Evolutionary conservation across 2,113 vertebrate species (phyloP), one percentile per base, ranked within the genome.

Genomic region (Channa argus): DNA sequence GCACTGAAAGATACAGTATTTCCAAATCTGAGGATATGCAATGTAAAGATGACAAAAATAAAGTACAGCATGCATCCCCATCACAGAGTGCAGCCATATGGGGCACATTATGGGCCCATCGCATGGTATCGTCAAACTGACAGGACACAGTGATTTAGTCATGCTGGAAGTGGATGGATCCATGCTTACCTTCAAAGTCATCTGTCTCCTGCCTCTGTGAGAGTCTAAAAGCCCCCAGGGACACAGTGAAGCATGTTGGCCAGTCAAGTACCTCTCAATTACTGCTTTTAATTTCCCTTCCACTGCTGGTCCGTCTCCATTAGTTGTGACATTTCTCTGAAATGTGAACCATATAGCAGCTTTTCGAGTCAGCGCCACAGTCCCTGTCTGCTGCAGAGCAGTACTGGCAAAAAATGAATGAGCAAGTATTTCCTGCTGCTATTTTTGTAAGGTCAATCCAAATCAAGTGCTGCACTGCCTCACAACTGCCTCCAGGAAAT

Each of bases 61-160:
- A 81, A 63, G 70, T 74, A 67, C 60, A 59, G 44, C 46, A 8
- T 63, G 64, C 51, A 60, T 83, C 63, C 67, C 63, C 13, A 68
- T 13, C 71, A 80, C 63, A 76, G 66, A 70, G 52, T 80, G 71
- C 33, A 71, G 72, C 81, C 86, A 88, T 91, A 91, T 87, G 90
- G 87, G 80, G 74, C 43, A 62, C 77, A 89, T 89, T 85, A 87
- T 83, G 71, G 55, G 70, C 77, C 51, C 79, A 81, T 78, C 79
- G 63, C 61, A 72, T 75, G 74, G 79, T 72, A 73, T 80, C 76
- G 37, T 90, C 82, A 90, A 86, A 89, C 70, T 88, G 84, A 88
- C 88, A 85, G 63, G 75, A 81, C 80, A 55, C 63, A 14, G 77
- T 89, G 88, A 91, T 92, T 88, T 91, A 88, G 60, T 59, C 51